Percentiles rank a stretch among this genome's conserved stretches.
These are phyloP conservation scores for Boulengeromyrus knoepffleri DNA, from an alignment of 2,113 vertebrate genomes.

Conservation along the genomic window DNA sequence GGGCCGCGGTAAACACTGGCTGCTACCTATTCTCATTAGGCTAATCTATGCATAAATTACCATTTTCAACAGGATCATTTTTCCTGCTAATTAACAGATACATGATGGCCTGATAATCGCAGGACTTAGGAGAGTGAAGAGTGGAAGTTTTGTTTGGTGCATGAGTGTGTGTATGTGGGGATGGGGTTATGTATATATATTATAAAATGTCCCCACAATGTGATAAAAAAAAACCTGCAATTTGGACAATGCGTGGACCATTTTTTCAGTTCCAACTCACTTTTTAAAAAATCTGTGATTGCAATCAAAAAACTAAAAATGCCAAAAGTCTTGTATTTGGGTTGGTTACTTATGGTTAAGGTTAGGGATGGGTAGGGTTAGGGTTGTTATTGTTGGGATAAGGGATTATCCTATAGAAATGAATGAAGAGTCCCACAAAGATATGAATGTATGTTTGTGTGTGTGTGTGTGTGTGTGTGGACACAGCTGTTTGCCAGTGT, in stretches of 20 bases:
- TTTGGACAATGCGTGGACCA: no score
- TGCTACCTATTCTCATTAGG: conserved; percentile 85
- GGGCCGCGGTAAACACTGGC: conserved; percentile 64
- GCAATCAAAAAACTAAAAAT: background rate
- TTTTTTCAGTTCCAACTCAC: no score
- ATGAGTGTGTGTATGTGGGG: background rate
- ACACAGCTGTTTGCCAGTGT: background rate
- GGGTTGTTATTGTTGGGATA: background rate
- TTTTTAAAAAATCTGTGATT: no score
- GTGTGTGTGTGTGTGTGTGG: background rate
- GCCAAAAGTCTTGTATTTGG: no score
- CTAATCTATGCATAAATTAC: conserved; percentile 93
- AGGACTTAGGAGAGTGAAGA: conserved; percentile 54
- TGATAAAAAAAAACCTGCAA: background rate
- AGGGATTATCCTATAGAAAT: no score
- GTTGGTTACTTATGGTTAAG: background rate
- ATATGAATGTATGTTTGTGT: background rate
- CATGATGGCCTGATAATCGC: conserved; percentile 96
- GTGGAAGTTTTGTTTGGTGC: background rate
- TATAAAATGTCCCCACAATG: background rate
- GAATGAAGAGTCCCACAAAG: background rate
- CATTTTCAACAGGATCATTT: conserved; percentile 98
- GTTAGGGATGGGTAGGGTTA: background rate
- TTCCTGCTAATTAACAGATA: conserved; percentile 90
- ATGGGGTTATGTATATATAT: no score